Base-by-base conservation (phyloP, 2,113 vertebrate species). In the Paradisaea rubra region DNA sequence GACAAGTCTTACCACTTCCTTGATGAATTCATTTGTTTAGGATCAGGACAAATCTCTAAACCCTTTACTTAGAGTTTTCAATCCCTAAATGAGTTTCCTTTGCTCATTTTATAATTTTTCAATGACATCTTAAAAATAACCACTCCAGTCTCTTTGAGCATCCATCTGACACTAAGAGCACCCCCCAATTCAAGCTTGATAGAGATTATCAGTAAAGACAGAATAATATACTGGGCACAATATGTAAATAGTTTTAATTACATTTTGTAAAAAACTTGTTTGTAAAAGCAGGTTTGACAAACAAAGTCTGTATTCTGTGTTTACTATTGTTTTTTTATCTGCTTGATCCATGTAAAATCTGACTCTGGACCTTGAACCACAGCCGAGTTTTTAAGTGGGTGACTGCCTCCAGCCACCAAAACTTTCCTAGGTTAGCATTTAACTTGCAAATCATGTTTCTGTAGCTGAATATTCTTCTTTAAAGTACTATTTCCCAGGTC, bases 201-300 rank as follows among this genome's bases (percentile, higher is more conserved):
- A 68, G 78, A 70, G 42, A 24, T 66, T 94, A 69, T 66, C 35
- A 42, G 28, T 77, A 70, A 88, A 78, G 65, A 70, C 7, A 39
- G 39, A 47, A 56, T 70, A 31, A 81, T 68, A 6, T 64, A 9
- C 41, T 71, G n/a, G 24, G 41, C 25, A 69, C 11, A 9, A 9
- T 85, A 76, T 76, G 44, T 61, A 93, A 87, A 85, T 24, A 70
- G 11, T 66, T 92, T 64, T 81, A 39, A 81, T 84, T 94, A 35
- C 19, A 25, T 64, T 95, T 89, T 42, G 15, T 64, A 87, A 84
- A 56, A 78, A 81, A 44, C 19, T 30, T 42, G 12, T 54, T 77
- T 50, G 28, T 71, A 81, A 84, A 35, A 94, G 66, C 49, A 84
- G 35, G 68, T 95, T 86, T 66, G 66, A 61, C 45, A 71, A 33